Percentiles rank a stretch among this genome's conserved stretches.
phyloP scores from a whole-genome alignment of 1,140 invertebrate genomes.

The Choristoneura fumiferana region DNA sequence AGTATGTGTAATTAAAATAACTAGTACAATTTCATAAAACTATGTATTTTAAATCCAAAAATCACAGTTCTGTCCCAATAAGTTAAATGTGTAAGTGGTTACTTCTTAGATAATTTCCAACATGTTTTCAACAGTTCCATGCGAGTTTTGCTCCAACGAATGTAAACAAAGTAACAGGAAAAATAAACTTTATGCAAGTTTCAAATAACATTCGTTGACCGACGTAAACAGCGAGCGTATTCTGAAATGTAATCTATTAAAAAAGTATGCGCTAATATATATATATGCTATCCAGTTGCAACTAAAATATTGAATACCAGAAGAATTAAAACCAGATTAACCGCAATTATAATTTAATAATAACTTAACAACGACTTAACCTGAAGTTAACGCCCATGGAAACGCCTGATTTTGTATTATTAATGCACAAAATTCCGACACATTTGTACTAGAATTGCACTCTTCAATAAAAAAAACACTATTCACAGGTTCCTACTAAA shows the following conservation, averaged over 20 bases:
- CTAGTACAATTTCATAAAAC: too few species aligned
- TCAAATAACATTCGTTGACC: conserved; percentile 14
- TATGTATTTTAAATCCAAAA: too few species aligned
- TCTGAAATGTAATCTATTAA: too few species aligned
- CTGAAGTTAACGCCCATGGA: conserved; percentile 72
- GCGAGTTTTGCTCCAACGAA: too few species aligned
- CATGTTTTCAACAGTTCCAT: too few species aligned
- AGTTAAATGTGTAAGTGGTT: too few species aligned
- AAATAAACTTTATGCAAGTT: conserved; percentile 9
- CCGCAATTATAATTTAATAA: conserved; percentile 67
- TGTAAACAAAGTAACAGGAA: conserved; percentile 16
- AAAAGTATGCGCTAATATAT: too few species aligned
- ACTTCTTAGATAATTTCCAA: too few species aligned
- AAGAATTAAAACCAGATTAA: conserved; percentile 35
- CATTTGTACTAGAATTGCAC: conserved; percentile 32
- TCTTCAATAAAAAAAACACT: conserved; percentile 21
- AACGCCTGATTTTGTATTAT: conserved; percentile 43
- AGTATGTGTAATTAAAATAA: too few species aligned
- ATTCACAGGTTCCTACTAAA: conserved; percentile 22
- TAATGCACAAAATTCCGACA: conserved; percentile 32
- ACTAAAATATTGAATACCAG: too few species aligned
- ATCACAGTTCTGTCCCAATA: too few species aligned
- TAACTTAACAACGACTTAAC: conserved; percentile 59
- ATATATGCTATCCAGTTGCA: too few species aligned
- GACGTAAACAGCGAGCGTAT: conserved; percentile 15